Evolutionary conservation across 1,140 invertebrate genomes (phyloP), one percentile per base, ranked within the genome.

Genomic region (Neomicropteryx cornuta): DNA sequence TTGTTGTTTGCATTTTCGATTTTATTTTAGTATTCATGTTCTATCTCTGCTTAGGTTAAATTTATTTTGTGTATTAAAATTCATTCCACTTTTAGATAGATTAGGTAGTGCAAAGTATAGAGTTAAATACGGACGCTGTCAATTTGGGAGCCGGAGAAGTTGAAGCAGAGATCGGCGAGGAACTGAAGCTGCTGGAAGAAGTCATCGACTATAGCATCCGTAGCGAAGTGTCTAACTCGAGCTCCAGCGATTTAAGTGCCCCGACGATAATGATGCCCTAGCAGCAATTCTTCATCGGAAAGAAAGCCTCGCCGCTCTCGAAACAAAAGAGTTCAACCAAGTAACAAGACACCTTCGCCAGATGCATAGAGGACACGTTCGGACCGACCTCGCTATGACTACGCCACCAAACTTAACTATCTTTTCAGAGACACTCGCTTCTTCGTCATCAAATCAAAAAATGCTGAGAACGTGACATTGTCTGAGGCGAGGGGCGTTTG

Each of bases 371-470:
- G 69, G 52, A 52, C 62, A 43, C 38, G 71, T 40, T 62, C 62
- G 16, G 65, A 65, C 19, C 64, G 58, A 17, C 62, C 59, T 45
- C 62, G 60, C 2, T 84, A 86, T 52, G 86, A 91, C 66, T 91
- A 90, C 55, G 70, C 80, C 53, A 87, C 86, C 6, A 87, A 92
- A 66, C 64, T 97, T 33, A 95, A 93, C 68, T 96, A 96, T 60
- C 72, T 97, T 34, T 96, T 97, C 60, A 75, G 90, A 48, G 89
- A 95, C 63, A 87, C 93, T 42, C 75, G 91, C 46, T 97, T 94
- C 72, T 98, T 97, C 68, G 76, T 97, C 17, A 96, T 98, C 44
- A 97, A 97, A 65, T 96, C 92, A 30, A 97, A 97, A 62, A 97
- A 97, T 68, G 84, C 86, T 42, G 94, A 97, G 62, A 98, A 98